These are phyloP conservation scores for Cerastis leucographa DNA, from an alignment of 2,888 invertebrate species.

Conservation along the genomic window DNA sequence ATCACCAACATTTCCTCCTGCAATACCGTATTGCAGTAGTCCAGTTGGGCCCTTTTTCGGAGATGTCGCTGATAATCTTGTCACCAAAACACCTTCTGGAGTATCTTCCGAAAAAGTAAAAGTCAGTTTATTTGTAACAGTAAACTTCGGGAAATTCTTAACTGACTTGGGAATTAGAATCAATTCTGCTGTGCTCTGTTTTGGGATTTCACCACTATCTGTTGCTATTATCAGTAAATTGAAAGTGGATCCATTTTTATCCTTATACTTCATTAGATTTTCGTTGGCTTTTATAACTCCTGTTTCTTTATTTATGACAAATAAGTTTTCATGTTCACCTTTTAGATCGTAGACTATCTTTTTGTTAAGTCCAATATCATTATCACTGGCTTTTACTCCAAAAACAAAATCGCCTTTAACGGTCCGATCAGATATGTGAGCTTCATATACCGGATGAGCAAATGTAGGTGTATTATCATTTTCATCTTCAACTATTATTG, in stretches of 20 bases:
- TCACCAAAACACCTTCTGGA: constrained; percentile 94
- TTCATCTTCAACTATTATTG: constrained; percentile 94
- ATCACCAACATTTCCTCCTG: constrained; percentile 98
- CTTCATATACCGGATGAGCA: constrained; percentile 93
- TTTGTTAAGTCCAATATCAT: constrained; percentile 95
- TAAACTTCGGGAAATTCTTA: constrained; percentile 95
- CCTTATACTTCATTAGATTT: constrained; percentile 91
- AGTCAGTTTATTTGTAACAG: constrained; percentile 92
- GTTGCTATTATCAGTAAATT: constrained; percentile 94
- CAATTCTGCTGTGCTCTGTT: constrained; percentile 94
- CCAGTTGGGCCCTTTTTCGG: constrained; percentile 94
- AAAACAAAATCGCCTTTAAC: constrained; percentile 96
- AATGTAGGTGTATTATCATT: constrained; percentile 97
- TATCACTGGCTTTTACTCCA: constrained; percentile 96
- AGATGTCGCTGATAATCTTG: constrained; percentile 94
- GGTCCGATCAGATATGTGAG: constrained; percentile 96
- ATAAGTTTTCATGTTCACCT: constrained; percentile 94
- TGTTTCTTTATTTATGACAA: constrained; percentile 94
- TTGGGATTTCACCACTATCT: constrained; percentile 94
- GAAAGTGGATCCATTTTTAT: constrained; percentile 91
- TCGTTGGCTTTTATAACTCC: constrained; percentile 96
- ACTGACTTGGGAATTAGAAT: constrained; percentile 94
- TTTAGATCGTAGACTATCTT: constrained; percentile 94
- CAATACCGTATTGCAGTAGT: constrained; percentile 94
- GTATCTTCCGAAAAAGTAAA: constrained; percentile 96